phyloP scores from a whole-genome alignment of 2,888 invertebrate genomes.

The Eupithecia inturbata region DNA sequence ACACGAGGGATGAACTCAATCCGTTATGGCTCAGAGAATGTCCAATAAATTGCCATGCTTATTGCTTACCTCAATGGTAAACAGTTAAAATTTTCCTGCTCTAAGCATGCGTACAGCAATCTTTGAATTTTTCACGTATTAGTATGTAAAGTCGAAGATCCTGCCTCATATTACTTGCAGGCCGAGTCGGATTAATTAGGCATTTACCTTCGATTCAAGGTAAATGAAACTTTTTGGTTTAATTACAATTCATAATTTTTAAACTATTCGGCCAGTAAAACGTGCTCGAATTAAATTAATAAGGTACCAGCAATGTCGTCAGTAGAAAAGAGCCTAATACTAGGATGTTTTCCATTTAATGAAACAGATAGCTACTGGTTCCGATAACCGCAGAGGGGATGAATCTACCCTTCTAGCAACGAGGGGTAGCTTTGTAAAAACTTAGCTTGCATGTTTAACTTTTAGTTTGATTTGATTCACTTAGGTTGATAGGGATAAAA shows the following conservation, averaged over 20 bases:
- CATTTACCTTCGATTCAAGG: no score
- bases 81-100: neutral
- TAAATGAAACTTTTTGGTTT: no score
- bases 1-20: conserved; percentile 5
- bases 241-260: no score
- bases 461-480: conserved; percentile 21
- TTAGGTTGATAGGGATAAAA: neutral
- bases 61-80: neutral
- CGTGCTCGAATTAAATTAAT: no score
- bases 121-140: no score
- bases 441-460: conserved; percentile 17
- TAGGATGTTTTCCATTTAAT: conserved; percentile 46
- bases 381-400: conserved; percentile 48
- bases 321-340: conserved; percentile 22
- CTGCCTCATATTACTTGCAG: no score
- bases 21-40: neutral
- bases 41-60: neutral
- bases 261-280: no score
- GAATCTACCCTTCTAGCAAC: conserved; percentile 26
- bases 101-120: no score
- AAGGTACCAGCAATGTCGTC: no score
- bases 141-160: no score
- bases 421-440: conserved; percentile 25
- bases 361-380: conserved; percentile 45
- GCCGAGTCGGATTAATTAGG: no score